These are phyloP conservation scores for Caenorhabditis inopinata DNA, from an alignment of 1,140 invertebrate species.

Conservation along the genomic window DNA sequence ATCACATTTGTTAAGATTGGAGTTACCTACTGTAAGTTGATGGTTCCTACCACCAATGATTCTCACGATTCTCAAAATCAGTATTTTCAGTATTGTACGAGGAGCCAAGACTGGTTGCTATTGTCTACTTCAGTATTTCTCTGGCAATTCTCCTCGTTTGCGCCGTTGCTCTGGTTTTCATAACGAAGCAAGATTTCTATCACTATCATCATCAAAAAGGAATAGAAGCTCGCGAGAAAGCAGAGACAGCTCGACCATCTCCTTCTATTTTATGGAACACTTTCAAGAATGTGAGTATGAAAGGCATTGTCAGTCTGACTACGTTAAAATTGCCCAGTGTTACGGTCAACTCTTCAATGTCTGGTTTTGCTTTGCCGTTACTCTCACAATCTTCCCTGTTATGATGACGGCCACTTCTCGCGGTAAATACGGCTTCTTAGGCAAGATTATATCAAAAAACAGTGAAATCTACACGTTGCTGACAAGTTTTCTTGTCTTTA, in stretches of 20 bases:
- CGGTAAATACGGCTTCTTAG: neutral
- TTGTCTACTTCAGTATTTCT: conserved; percentile 44
- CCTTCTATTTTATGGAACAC: neutral
- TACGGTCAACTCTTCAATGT: conserved; percentile 44
- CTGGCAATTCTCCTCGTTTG: conserved; percentile 37
- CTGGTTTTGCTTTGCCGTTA: conserved; percentile 43
- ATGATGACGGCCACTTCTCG: conserved; percentile 39
- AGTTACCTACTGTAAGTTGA: conserved; percentile 36
- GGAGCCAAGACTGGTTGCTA: neutral
- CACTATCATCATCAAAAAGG: conserved; percentile 33
- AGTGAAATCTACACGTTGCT: conserved; percentile 39
- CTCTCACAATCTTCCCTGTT: conserved; percentile 42
- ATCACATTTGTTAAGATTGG: conserved; percentile 33
- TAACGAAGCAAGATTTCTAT: conserved; percentile 39
- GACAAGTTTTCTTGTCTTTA: conserved; percentile 47
- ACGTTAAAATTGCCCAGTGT: conserved; percentile 41
- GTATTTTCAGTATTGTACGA: conserved; percentile 27
- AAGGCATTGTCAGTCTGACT: neutral
- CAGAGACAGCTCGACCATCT: neutral
- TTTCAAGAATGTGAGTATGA: conserved; percentile 12
- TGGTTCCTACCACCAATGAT: too few relatives aligned
- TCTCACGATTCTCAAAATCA: too few relatives aligned
- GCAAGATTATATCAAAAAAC: conserved; percentile 11
- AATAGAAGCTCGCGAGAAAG: conserved; percentile 4
- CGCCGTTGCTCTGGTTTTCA: conserved; percentile 3